Base-by-base conservation (phyloP, 2,113 vertebrate species). In the Tichodroma muraria region DNA sequence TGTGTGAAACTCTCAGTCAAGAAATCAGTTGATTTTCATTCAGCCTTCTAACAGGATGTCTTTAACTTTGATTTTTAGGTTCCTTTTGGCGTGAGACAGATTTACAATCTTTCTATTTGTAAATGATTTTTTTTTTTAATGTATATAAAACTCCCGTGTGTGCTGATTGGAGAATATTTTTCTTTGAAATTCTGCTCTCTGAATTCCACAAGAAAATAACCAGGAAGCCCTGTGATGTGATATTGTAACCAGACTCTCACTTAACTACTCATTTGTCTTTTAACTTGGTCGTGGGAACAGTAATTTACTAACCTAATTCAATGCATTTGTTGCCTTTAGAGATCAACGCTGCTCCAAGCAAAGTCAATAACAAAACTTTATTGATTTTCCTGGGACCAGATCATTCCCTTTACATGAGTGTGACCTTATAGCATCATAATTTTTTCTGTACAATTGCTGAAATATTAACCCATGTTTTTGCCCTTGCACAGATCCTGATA, bases 301-400 rank as follows among this genome's bases (percentile, higher is more conserved):
- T 95, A 96, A 97, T 97, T 97, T 97, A 96, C 96, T 96, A 96
- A 97, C 92, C 64, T 91, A 96, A 95, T 93, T 94, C 85, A 91
- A 83, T 49, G 37, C 64, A 80, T 91, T 95, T 96, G 60, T 68
- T 90, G 76, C 89, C 72, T 91, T 94, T 86, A 52, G 82, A 93
- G 85, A 88, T 93, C 85, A 86, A 42, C 90, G 28, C 31, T 78
- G 22, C 69, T 68, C 18, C n/a, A 18, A 44, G 64, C 25, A 66
- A 88, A 88, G 68, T 78, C 64, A 75, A 76, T 83, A 89, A 71
- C 75, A 95, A 90, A 93, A 75, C n/a, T 68, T 81, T 17, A 88
- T 66, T 83, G 79, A 85, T 89, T 93, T 91, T 66, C 42, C 33
- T 3, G 17, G 27, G 52, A 70, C n/a, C 25, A 73, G 37, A 88